These are phyloP conservation scores for Conus betulinus DNA, from an alignment of 1,140 invertebrate species.

Conservation along the genomic window DNA sequence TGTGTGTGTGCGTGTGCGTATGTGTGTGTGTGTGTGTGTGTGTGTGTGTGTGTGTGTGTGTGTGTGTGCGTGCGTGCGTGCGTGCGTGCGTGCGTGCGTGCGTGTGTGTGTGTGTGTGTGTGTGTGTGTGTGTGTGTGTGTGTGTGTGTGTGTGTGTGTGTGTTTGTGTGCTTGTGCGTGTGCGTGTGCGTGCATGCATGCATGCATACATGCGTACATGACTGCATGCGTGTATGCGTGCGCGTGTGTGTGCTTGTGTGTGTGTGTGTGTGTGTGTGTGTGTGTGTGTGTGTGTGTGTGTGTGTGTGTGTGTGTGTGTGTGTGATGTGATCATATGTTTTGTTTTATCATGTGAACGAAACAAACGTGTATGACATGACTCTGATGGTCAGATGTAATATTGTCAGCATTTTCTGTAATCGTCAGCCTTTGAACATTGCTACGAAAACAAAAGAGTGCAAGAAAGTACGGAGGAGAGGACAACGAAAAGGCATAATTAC, in stretches of 20 bases:
- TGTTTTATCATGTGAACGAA: not conserved
- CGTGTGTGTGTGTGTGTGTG: constrained; percentile 38
- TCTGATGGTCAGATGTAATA: too few relatives aligned
- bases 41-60: constrained; percentile 38
- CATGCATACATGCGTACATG: not conserved
- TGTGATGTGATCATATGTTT: not conserved
- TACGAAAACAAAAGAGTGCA: not conserved
- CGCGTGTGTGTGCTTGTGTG: too few relatives aligned
- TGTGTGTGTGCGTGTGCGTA: too few relatives aligned
- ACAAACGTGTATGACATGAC: not conserved
- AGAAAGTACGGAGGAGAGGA: too few relatives aligned
- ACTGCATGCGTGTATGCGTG: too few relatives aligned
- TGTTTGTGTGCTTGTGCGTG: not conserved
- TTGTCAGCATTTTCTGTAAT: not conserved
- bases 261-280: not conserved
- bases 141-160: constrained; percentile 8
- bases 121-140: not conserved
- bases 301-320: too few relatives aligned
- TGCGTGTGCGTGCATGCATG: not conserved
- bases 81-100: constrained; percentile 34
- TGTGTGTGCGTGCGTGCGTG: constrained; percentile 36
- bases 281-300: not conserved
- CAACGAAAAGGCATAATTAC: too few relatives aligned
- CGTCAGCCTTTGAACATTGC: not conserved
- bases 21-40: constrained; percentile 31